phyloP scores from a whole-genome alignment of 2,888 invertebrate genomes.

The Epinotia brunnichana region DNA sequence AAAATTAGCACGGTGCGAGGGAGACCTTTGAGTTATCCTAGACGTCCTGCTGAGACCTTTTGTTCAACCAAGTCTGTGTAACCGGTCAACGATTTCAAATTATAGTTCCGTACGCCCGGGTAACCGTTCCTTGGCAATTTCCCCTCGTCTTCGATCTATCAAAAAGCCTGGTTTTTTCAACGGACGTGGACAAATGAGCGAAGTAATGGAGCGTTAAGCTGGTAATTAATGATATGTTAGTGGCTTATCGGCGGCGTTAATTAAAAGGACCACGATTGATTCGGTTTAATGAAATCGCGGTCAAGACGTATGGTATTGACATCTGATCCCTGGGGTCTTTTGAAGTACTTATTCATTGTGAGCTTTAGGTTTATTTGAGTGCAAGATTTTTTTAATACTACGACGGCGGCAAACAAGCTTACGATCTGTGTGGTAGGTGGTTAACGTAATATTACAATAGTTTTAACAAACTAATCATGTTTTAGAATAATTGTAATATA shows the following conservation, averaged over 20 bases:
- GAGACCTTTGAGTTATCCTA: too few species aligned
- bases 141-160: conserved; percentile 5
- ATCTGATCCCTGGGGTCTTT: conserved; percentile 3
- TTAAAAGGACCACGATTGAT: conserved; percentile 18
- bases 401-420: too few species aligned
- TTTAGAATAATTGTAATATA: too few species aligned
- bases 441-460: too few species aligned
- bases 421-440: too few species aligned
- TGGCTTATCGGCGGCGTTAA: conserved; percentile 21
- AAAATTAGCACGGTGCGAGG: too few species aligned
- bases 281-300: conserved; percentile 13
- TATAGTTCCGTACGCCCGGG: not conserved
- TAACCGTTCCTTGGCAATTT: not conserved
- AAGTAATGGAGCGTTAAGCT: conserved; percentile 14
- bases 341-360: not conserved
- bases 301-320: not conserved
- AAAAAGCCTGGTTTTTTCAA: conserved; percentile 17
- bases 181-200: conserved; percentile 19
- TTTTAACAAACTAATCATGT: too few species aligned
- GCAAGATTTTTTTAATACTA: not conserved
- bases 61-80: not conserved
- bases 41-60: too few species aligned
- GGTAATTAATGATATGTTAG: conserved; percentile 25
- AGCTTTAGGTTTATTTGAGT: not conserved
- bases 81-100: not conserved